Base-by-base conservation (phyloP, 2,888 invertebrate species). In the Caenorhabditis angaria region DNA sequence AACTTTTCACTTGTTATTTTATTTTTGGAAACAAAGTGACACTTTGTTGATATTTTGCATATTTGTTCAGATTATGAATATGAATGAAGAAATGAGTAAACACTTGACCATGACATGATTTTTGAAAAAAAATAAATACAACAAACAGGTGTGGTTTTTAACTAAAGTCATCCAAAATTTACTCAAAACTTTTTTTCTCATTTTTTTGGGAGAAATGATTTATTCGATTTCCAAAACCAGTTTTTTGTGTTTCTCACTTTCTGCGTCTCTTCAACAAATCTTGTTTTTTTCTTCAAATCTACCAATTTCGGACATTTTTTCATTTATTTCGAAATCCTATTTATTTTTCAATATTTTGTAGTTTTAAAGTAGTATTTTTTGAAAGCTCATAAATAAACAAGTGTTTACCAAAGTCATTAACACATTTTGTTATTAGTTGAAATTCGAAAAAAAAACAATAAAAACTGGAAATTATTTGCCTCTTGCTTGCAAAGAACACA, bases 71-170 rank as follows among this genome's bases (percentile, higher is more conserved):
- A 41, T 18, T 18, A 41, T 18, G 41, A 41, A 41, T 5, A 32
- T 8, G 32, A 32, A 32, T 5, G 10, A 32, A 10, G 10, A 32
- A 5, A 41, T 41, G 41, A 41, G 41, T 41, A 41, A 41, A 41
- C 41, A 41, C 41, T 41, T 41, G 41, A 41, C 41, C 41, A 41
- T 41, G 41, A 41, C 41, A 41, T 41, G n/a, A n/a, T n/a, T n/a
- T n/a, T n/a, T n/a, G n/a, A n/a, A n/a, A n/a, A n/a, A n/a, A n/a
- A n/a, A n/a, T n/a, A n/a, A n/a, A n/a, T n/a, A n/a, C n/a, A n/a
- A n/a, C 32, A 14, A 41, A 6, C 10, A 41, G 41, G 41, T 41
- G 41, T 41, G 41, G 41, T 41, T 18, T 18, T 12, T 12, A 10
- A 41, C 8, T 12, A 32, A 32, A 5, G 5, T 41, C 41, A 41